Percentiles rank a stretch among this genome's conserved stretches.
These are phyloP conservation scores for Nomada flava DNA, from an alignment of 2,888 invertebrate species.

Conservation along the genomic window DNA sequence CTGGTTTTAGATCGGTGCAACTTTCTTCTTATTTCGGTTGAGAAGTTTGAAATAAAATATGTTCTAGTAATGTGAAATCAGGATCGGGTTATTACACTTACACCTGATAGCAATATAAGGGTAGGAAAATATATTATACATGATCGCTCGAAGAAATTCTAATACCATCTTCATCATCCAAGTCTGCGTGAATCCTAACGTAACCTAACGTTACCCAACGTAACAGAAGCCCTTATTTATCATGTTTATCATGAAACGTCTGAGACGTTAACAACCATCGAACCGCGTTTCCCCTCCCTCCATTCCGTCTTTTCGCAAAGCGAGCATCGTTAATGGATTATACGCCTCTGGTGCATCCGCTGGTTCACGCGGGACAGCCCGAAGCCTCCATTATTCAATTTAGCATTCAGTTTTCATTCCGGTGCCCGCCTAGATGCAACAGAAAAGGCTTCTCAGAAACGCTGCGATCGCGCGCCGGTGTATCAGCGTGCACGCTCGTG, in stretches of 20 bases:
- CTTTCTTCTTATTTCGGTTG: no score
- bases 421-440: constrained; percentile 1
- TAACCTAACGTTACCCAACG: neutral
- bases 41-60: no score
- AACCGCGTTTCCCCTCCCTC: neutral
- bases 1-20: no score
- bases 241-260: no score
- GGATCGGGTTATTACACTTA: no score
- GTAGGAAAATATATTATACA: no score
- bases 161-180: no score
- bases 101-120: no score
- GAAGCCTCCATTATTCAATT: constrained; percentile 7
- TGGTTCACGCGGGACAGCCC: neutral
- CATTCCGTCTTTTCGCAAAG: neutral
- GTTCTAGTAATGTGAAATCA: no score
- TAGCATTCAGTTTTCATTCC: constrained; percentile 26
- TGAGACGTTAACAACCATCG: neutral
- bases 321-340: neutral
- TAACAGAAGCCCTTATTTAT: neutral
- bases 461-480: neutral
- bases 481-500: constrained; percentile 5
- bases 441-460: constrained; percentile 22
- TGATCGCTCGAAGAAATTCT: no score
- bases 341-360: no score
- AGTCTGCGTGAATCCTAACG: no score